These are phyloP conservation scores for Epistrophe grossulariae DNA, from an alignment of 2,888 invertebrate species.

Conservation along the genomic window DNA sequence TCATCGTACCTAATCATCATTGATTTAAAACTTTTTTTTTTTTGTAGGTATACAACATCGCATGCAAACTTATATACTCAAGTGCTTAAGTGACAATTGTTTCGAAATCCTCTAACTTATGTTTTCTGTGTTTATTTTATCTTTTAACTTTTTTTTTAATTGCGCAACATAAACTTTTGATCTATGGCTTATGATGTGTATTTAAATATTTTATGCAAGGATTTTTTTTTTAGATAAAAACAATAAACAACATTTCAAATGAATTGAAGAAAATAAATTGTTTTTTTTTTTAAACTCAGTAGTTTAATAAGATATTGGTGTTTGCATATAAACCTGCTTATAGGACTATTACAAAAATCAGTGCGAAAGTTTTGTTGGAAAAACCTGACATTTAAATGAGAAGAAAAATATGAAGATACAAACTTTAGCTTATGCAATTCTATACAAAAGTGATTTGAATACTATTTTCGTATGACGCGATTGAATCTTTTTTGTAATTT, in stretches of 20 bases:
- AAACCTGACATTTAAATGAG: no score
- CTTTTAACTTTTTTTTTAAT: not conserved
- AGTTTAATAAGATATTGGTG: no score
- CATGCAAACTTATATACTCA: not conserved
- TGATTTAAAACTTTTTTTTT: constrained; percentile 31
- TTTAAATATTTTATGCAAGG: constrained; percentile 17
- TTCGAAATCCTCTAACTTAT: constrained; percentile 23
- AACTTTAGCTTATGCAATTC: no score
- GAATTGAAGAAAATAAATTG: not conserved
- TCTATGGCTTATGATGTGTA: constrained; percentile 10
- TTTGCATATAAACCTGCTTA: no score
- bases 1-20: constrained; percentile 20
- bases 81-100: constrained; percentile 25
- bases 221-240: not conserved
- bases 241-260: not conserved
- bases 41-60: not conserved
- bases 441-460: no score
- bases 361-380: no score
- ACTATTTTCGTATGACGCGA: no score
- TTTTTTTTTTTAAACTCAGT: no score
- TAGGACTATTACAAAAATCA: no score
- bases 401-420: no score
- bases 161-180: constrained; percentile 15
- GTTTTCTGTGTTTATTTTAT: not conserved
- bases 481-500: no score